These are phyloP conservation scores for Tromatobia lineatoria DNA, from an alignment of 2,888 invertebrate species.

Conservation along the genomic window DNA sequence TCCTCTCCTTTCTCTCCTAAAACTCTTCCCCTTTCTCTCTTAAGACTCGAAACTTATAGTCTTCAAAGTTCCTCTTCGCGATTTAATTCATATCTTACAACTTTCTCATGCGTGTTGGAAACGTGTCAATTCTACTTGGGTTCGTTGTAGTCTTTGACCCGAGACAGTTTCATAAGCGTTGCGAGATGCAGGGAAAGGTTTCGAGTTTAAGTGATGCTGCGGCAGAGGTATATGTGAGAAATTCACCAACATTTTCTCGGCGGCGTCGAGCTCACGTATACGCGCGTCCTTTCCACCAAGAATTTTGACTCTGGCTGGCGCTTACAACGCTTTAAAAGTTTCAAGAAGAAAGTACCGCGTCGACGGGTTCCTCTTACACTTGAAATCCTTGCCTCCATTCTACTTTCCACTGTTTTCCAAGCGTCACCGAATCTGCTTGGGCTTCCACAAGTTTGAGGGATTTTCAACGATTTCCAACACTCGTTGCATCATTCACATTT, in stretches of 20 bases:
- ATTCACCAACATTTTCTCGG: constrained; percentile 51
- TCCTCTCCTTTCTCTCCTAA: not conserved
- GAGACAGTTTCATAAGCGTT: constrained; percentile 29
- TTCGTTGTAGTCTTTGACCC: constrained; percentile 21
- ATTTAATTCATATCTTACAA: constrained; percentile 48
- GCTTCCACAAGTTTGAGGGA: constrained; percentile 59
- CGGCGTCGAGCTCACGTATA: constrained; percentile 35
- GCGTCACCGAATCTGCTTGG: constrained; percentile 29
- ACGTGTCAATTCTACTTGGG: constrained; percentile 25
- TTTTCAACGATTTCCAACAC: constrained; percentile 57
- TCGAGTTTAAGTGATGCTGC: constrained; percentile 28
- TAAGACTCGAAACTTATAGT: not conserved
- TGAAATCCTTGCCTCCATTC: constrained; percentile 58
- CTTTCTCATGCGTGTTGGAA: constrained; percentile 26
- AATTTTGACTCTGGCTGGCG: constrained; percentile 60
- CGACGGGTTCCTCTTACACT: constrained; percentile 48
- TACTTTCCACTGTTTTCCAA: constrained; percentile 43
- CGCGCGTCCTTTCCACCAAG: constrained; percentile 18
- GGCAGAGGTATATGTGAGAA: constrained; percentile 33
- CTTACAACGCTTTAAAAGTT: constrained; percentile 69
- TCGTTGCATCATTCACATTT: constrained; percentile 61
- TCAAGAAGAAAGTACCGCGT: constrained; percentile 57
- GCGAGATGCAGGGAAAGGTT: constrained; percentile 13
- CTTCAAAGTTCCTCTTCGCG: not conserved
- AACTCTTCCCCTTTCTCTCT: not conserved